Evolutionary conservation across 2,113 vertebrate species (phyloP).

Genomic region (human (Homo sapiens)): DNA sequence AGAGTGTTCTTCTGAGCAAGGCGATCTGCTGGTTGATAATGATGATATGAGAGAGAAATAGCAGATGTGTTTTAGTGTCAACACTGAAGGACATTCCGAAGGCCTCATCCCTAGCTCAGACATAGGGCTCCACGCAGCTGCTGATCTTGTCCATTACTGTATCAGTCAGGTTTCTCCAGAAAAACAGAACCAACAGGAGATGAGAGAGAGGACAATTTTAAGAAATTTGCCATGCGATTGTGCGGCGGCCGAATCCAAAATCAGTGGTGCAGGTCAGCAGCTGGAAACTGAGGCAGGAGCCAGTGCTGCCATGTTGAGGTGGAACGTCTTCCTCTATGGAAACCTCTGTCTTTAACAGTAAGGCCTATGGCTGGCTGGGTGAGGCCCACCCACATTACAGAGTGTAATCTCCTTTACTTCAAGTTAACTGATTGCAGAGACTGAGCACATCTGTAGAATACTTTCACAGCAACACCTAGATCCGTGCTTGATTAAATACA

Average conservation of each 20-base stretch:
- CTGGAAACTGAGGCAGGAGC: too few relatives aligned
- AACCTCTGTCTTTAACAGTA: not conserved
- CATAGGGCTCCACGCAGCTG: not conserved
- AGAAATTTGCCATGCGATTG: not conserved
- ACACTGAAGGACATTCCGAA: not conserved
- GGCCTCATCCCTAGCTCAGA: not conserved
- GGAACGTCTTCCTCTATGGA: not conserved
- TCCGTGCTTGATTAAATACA: too few relatives aligned
- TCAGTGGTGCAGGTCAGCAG: not conserved
- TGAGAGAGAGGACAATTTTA: not conserved
- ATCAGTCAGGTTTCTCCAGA: not conserved
- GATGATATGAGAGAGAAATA: not conserved
- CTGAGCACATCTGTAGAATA: not conserved
- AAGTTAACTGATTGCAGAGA: not conserved
- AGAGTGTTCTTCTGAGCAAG: not conserved
- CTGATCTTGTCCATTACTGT: not conserved
- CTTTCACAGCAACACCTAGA: not conserved
- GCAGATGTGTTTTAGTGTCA: not conserved
- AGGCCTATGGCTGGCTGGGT: too few relatives aligned
- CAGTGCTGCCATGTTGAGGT: accelerated
- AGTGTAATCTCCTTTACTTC: not conserved
- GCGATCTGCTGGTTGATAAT: not conserved
- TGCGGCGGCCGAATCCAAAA: not conserved
- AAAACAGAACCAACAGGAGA: not conserved
- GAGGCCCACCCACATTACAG: not conserved